Evolutionary conservation across 2,113 vertebrate genomes (phyloP).

Genomic region (Laticauda laticaudata): DNA sequence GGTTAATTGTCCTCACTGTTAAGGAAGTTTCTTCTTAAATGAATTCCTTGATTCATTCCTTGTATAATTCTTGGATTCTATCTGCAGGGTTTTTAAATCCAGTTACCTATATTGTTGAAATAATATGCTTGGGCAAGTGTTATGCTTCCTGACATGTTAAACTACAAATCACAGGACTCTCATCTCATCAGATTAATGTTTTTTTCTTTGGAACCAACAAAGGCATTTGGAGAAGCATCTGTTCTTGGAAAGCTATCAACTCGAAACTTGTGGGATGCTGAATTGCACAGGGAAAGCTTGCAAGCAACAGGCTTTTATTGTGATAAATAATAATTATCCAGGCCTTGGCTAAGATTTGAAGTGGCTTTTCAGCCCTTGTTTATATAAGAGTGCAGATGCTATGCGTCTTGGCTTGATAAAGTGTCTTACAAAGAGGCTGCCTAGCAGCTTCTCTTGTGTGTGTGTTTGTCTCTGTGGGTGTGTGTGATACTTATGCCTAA

Average conservation of each 20-base stretch:
- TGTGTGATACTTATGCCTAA: not conserved
- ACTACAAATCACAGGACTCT: not conserved
- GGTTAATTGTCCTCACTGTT: not conserved
- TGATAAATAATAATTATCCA: not conserved
- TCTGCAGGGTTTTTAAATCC: constrained; percentile 15
- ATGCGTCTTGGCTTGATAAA: not conserved
- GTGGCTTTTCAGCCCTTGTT: not conserved
- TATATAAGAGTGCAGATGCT: not conserved
- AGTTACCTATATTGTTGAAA: constrained; percentile 13
- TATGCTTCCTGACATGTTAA: constrained; percentile 9
- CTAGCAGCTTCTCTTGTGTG: not conserved
- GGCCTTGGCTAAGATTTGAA: not conserved
- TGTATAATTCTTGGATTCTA: not conserved
- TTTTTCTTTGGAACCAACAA: constrained; percentile 17
- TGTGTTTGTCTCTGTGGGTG: not conserved
- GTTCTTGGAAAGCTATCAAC: constrained; percentile 27
- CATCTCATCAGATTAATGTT: constrained; percentile 20
- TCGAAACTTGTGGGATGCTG: not conserved
- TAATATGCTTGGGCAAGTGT: constrained; percentile 30
- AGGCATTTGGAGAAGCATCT: constrained; percentile 11
- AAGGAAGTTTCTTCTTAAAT: not conserved
- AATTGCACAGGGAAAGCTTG: not conserved
- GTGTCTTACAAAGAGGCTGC: not conserved
- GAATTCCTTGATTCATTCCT: not conserved
- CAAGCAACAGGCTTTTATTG: not conserved